phyloP scores from a whole-genome alignment of 2,797 vertebrate species.

The Parauchenoglanis ngamensis region DNA sequence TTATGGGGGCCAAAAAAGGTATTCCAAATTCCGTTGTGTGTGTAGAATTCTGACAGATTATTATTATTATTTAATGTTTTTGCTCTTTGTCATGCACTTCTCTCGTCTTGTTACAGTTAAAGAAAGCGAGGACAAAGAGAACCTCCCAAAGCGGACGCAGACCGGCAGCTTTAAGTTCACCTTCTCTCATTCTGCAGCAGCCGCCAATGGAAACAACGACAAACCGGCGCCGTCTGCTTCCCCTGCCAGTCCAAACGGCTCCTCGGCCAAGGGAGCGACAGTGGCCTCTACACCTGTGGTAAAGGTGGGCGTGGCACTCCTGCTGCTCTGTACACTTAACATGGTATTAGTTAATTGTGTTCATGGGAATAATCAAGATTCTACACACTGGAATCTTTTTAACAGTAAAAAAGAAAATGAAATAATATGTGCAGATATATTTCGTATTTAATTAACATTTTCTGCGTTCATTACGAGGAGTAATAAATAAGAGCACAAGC shows the following conservation, averaged over 20 bases:
- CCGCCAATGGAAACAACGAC: slow-evolving; percentile 86
- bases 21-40: background rate
- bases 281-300: slow-evolving; percentile 83
- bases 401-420: background rate
- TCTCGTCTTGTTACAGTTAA: slow-evolving; percentile 72
- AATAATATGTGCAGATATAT: too few relatives aligned
- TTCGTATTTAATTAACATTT: too few relatives aligned
- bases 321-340: background rate
- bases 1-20: slow-evolving; percentile 99
- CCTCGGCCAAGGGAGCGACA: slow-evolving; percentile 83
- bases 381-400: background rate
- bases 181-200: slow-evolving; percentile 79
- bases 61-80: too few relatives aligned
- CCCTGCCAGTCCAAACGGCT: slow-evolving; percentile 80
- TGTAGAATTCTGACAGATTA: too few relatives aligned
- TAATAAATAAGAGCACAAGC: too few relatives aligned
- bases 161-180: slow-evolving; percentile 80
- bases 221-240: slow-evolving; percentile 83
- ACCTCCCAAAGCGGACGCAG: slow-evolving; percentile 76
- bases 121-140: slow-evolving; percentile 85
- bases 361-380: background rate
- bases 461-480: too few relatives aligned
- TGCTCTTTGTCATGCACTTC: slow-evolving; percentile 10
- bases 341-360: background rate
- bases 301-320: slow-evolving; percentile 77